phyloP scores from a whole-genome alignment of 2,797 vertebrate species.

The Tenualosa thibaudeaui region DNA sequence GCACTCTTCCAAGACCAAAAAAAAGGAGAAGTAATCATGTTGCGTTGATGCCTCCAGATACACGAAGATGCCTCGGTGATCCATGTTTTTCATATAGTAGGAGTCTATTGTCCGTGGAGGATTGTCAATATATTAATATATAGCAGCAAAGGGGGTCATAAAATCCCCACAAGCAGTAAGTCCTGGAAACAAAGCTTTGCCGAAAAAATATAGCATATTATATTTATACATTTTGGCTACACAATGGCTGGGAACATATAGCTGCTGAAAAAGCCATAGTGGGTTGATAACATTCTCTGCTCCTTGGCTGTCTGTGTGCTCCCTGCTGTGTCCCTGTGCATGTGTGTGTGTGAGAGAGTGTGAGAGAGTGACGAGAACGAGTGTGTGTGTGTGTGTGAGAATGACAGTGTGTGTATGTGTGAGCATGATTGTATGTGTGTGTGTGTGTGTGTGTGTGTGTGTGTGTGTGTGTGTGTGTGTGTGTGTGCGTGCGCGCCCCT shows the following conservation, averaged over 20 bases:
- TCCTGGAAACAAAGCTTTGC: slow-evolving; percentile 35
- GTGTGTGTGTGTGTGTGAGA: slow-evolving; percentile 28
- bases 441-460: background rate
- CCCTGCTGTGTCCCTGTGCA: slow-evolving; percentile 34
- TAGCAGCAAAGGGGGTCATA: slow-evolving; percentile 49
- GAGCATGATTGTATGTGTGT: background rate
- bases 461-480: background rate
- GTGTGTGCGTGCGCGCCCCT: background rate
- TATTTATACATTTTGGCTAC: background rate
- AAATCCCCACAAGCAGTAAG: slow-evolving; percentile 55
- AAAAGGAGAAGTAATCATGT: slow-evolving; percentile 53
- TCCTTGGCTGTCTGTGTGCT: slow-evolving; percentile 34
- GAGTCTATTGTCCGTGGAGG: slow-evolving; percentile 52
- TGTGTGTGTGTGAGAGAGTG: slow-evolving; percentile 1
- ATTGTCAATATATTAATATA: slow-evolving; percentile 67
- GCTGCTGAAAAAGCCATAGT: background rate
- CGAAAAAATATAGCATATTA: slow-evolving; percentile 41
- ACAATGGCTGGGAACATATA: slow-evolving; percentile 31
- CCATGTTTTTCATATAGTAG: slow-evolving; percentile 64
- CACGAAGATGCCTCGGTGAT: slow-evolving; percentile 57
- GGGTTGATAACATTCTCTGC: background rate
- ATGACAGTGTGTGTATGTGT: background rate
- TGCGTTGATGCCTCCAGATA: slow-evolving; percentile 53
- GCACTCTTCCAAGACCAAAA: slow-evolving; percentile 30
- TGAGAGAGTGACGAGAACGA: background rate